Conservation (phyloP, 2,797 vertebrate genomes). For the Channa striata region DNA sequence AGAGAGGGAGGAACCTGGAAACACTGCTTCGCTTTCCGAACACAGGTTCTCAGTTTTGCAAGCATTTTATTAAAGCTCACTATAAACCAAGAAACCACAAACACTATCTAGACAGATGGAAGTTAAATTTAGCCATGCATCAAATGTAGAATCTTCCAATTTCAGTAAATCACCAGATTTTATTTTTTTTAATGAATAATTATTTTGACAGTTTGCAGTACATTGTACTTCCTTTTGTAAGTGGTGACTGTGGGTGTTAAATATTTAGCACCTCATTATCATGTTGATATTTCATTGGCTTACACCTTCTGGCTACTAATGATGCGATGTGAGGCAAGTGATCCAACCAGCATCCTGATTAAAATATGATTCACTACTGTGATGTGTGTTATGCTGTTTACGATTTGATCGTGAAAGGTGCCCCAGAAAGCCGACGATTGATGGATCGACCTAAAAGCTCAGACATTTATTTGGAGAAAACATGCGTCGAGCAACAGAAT, state of each 20-base stretch:
- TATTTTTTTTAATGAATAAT: background rate
- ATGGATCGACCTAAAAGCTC: background rate
- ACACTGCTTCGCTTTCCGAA: too few species aligned
- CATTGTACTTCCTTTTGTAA: background rate
- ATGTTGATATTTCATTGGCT: constrained; percentile 14
- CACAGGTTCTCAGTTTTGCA: background rate
- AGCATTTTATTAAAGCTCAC: background rate
- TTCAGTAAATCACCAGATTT: background rate
- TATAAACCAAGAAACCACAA: background rate
- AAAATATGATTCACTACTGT: background rate
- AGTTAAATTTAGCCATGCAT: background rate
- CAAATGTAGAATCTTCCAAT: background rate
- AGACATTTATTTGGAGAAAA: background rate
- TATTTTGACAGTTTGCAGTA: constrained; percentile 2
- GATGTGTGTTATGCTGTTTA: background rate
- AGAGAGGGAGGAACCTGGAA: too few species aligned
- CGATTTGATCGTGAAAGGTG: background rate
- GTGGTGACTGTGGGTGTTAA: constrained; percentile 15
- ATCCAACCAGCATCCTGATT: constrained; percentile 10
- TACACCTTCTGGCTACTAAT: constrained; percentile 10
- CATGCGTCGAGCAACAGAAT: background rate
- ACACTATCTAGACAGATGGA: background rate
- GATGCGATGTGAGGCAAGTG: background rate
- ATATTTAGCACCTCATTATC: constrained; percentile 32
- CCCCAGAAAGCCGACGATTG: background rate